A percentile compares a stretch with the other conserved stretches of the same genome.
These are phyloP conservation scores for Mormyrops attenuatus DNA, from an alignment of 2,797 vertebrate species.

Conservation along the genomic window DNA sequence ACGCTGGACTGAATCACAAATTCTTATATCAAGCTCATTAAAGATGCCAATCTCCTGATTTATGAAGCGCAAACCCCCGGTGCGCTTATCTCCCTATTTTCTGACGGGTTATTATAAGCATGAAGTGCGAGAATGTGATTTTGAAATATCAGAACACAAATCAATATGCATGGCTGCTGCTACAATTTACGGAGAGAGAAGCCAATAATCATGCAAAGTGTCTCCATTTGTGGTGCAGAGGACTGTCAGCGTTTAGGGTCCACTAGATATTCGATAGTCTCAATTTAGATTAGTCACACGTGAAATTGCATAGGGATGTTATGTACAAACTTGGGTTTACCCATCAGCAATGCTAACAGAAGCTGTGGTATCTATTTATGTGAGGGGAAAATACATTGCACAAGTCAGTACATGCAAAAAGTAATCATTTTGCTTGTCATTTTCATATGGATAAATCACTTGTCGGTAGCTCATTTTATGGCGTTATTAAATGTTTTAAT, in stretches of 20 bases:
- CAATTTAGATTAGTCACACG: slow-evolving; percentile 3
- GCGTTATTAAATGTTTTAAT: background rate
- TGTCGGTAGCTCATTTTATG: background rate
- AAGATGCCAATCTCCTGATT: slow-evolving; percentile 4
- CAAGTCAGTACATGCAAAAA: background rate
- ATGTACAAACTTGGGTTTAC: background rate
- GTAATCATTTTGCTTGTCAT: background rate
- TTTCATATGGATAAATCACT: background rate
- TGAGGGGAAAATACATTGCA: background rate
- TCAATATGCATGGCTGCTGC: background rate
- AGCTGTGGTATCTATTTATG: background rate
- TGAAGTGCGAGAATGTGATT: background rate
- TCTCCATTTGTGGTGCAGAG: background rate
- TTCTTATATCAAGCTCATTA: slow-evolving; percentile 11
- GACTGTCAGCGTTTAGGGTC: background rate
- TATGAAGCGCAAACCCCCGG: background rate
- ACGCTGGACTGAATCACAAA: slow-evolving; percentile 8
- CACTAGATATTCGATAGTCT: background rate
- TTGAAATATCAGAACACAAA: slow-evolving; percentile 10
- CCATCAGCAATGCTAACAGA: background rate
- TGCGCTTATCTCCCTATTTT: slow-evolving; percentile 4
- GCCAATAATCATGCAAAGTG: background rate
- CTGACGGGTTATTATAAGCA: background rate
- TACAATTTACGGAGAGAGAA: background rate
- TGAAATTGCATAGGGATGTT: background rate